A percentile compares a stretch with the other conserved stretches of the same genome.
These are phyloP conservation scores for Anas flavirostris DNA, from an alignment of 2,797 vertebrate species.

Conservation along the genomic window DNA sequence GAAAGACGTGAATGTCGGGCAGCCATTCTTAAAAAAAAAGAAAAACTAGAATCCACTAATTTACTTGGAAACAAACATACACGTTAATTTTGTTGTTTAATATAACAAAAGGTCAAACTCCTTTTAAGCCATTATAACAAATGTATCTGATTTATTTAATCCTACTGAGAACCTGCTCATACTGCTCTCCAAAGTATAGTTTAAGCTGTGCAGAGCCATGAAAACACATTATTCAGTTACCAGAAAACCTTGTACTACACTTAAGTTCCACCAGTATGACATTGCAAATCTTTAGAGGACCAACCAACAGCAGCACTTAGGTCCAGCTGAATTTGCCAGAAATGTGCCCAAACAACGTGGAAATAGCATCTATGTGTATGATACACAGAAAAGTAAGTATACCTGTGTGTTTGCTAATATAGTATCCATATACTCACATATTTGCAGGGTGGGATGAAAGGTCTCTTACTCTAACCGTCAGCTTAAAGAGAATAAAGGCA, in stretches of 20 bases:
- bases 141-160: neutral
- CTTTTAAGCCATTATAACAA: neutral
- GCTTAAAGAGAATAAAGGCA: neutral
- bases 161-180: neutral
- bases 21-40: neutral
- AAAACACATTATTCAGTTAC: neutral
- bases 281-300: neutral
- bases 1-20: neutral
- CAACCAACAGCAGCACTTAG: neutral
- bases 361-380: neutral
- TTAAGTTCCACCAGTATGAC: neutral
- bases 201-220: neutral
- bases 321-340: neutral
- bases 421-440: neutral
- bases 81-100: neutral
- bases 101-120: neutral
- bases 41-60: neutral
- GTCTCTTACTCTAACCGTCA: neutral
- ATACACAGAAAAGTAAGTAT: fast-evolving
- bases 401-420: neutral
- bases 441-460: neutral
- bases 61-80: neutral
- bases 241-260: neutral
- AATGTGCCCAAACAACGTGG: neutral
- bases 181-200: neutral